Conservation (phyloP, 2,797 vertebrate species). For the Xiphorhynchus erythropygius region DNA sequence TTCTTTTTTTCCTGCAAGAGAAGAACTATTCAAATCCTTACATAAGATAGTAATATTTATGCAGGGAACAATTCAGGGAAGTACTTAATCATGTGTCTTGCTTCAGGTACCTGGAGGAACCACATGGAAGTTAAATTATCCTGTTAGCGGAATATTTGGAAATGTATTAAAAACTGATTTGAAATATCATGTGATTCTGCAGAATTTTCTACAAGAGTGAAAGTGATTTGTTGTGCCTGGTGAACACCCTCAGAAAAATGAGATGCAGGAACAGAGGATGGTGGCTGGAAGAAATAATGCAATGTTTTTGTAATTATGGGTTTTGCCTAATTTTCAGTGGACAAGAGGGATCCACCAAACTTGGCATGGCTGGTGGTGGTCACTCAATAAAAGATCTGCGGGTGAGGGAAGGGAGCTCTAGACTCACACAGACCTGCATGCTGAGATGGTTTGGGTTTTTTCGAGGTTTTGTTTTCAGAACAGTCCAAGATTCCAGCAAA, state of each 20-base stretch:
- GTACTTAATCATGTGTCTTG: not conserved
- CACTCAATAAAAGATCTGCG: not conserved
- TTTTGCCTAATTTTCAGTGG: not conserved
- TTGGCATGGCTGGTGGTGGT: not conserved
- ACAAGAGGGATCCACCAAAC: not conserved
- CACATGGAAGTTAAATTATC: not conserved
- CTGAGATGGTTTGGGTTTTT: not conserved
- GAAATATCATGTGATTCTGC: not conserved
- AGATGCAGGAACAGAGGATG: not conserved
- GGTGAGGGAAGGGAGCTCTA: not conserved
- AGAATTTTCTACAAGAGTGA: not conserved
- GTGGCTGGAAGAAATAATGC: not conserved
- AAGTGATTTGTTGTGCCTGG: not conserved
- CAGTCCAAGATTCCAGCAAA: not conserved
- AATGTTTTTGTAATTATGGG: not conserved
- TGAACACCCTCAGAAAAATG: not conserved
- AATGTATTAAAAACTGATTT: not conserved
- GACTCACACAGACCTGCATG: not conserved
- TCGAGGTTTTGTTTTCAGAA: not conserved
- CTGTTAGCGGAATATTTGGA: not conserved
- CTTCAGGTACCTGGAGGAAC: not conserved
- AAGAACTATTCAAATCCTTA: not conserved
- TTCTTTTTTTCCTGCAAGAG: not conserved
- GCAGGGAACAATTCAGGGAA: not conserved
- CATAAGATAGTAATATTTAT: not conserved